These are phyloP conservation scores for Leptonema lineaticorne DNA, from an alignment of 1,140 invertebrate species.

Conservation along the genomic window DNA sequence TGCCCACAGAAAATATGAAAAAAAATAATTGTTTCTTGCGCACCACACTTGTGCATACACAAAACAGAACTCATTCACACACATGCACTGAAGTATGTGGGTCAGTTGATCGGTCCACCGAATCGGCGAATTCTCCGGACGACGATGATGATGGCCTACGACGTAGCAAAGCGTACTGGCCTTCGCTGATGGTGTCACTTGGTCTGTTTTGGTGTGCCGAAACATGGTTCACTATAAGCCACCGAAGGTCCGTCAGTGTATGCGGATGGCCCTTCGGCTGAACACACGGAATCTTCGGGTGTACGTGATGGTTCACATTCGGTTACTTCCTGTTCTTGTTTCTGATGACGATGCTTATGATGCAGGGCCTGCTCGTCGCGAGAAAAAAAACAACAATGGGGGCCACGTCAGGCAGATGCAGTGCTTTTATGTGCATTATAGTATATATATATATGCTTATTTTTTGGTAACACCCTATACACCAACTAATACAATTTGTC, in stretches of 20 bases:
- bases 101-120: too few relatives aligned
- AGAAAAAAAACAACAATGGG: conserved; percentile 16
- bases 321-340: conserved; percentile 59
- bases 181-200: conserved; percentile 40
- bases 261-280: conserved; percentile 67
- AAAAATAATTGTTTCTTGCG: too few relatives aligned
- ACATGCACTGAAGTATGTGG: too few relatives aligned
- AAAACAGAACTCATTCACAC: background rate
- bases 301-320: conserved; percentile 69
- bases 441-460: too few relatives aligned
- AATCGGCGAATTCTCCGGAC: too few relatives aligned
- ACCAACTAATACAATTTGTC: too few relatives aligned
- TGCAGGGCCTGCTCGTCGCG: conserved; percentile 59
- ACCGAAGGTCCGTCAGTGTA: conserved; percentile 49
- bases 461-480: too few relatives aligned
- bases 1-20: too few relatives aligned
- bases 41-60: background rate
- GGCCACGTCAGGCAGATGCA: conserved; percentile 23
- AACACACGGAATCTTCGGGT: conserved; percentile 73
- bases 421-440: too few relatives aligned
- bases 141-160: background rate
- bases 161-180: conserved; percentile 29
- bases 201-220: conserved; percentile 39
- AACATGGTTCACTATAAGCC: conserved; percentile 41
- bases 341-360: conserved; percentile 58